Conservation (phyloP, 2,113 vertebrate genomes). For the Rhinoptilus africanus region DNA sequence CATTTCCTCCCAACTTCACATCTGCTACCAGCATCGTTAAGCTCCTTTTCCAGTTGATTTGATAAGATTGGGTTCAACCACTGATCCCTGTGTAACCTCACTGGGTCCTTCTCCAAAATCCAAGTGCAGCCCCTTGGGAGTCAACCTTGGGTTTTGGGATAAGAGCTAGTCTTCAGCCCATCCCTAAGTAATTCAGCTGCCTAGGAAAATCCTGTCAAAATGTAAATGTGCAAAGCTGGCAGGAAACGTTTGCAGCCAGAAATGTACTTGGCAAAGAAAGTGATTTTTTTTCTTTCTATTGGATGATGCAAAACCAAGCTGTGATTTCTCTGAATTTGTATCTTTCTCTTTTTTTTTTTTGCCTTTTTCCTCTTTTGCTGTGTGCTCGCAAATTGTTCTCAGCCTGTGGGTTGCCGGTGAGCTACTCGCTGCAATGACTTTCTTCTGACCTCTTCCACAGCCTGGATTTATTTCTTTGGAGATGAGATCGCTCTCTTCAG, state of each 20-base stretch:
- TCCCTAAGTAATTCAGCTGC: not conserved
- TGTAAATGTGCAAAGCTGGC: constrained; percentile 6
- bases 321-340: not conserved
- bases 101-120: not conserved
- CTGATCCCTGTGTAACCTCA: not conserved
- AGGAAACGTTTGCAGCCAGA: not conserved
- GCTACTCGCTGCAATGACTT: not conserved
- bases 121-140: not conserved
- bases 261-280: constrained; percentile 22
- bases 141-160: not conserved
- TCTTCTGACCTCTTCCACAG: not conserved
- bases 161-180: not conserved
- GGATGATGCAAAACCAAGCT: constrained; percentile 51
- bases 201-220: not conserved
- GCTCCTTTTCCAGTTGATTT: not conserved
- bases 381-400: not conserved
- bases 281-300: not conserved
- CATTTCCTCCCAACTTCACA: not conserved
- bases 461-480: not conserved
- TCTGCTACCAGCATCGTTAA: not conserved
- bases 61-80: not conserved
- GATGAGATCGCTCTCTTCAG: not conserved
- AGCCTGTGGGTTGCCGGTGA: not conserved
- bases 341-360: not conserved
- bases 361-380: not conserved